Base-by-base conservation (phyloP, 2,888 invertebrate genomes). In the Xylota sylvarum region DNA sequence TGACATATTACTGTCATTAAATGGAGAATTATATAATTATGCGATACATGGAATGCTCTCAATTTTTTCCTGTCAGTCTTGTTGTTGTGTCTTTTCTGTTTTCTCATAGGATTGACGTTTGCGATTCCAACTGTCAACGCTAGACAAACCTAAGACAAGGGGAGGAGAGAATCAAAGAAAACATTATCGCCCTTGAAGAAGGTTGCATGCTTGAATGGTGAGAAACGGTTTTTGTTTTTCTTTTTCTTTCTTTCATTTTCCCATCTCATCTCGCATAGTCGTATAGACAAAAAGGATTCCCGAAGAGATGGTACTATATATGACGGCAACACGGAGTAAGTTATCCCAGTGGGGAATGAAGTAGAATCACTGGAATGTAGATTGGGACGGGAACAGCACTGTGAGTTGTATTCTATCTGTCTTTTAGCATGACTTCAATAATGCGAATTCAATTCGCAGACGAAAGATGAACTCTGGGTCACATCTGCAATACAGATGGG, bases 1-100 rank as follows among this genome's bases (percentile, higher is more conserved):
- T 88, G 87, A 84, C 84, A 80, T 77, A 87, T 81, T 82, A 78
- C 87, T 81, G 87, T 81, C 83, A 88, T 87, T 88, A 88, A 88
- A 87, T 85, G 73, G 79, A 83, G 80, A 87, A 84, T 87, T 87
- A 87, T 80, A 87, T 87, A 87, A 84, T 80, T 84, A 87, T 77
- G 83, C 87, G 62, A 77, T 87, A 76, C 85, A 73, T 69, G 86
- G 86, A 86, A 86, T 86, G 86, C 64, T 86, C 86, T 86, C 64
- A 52, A 86, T 78, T 85, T 72, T 80, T 81, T 77, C 55, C 74
- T 72, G 76, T 76, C 85, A 81, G 27, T 23, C 78, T 40, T 69
- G 10, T 23, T 37, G 74, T 50, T 52, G 52, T 78, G 70, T 35
- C 46, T 37, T 56, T n/a, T n/a, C 55, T 73, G 81, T 78, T 86